These are phyloP conservation scores for Ptilonorhynchus violaceus DNA, from an alignment of 2,113 vertebrate genomes.

Conservation along the genomic window DNA sequence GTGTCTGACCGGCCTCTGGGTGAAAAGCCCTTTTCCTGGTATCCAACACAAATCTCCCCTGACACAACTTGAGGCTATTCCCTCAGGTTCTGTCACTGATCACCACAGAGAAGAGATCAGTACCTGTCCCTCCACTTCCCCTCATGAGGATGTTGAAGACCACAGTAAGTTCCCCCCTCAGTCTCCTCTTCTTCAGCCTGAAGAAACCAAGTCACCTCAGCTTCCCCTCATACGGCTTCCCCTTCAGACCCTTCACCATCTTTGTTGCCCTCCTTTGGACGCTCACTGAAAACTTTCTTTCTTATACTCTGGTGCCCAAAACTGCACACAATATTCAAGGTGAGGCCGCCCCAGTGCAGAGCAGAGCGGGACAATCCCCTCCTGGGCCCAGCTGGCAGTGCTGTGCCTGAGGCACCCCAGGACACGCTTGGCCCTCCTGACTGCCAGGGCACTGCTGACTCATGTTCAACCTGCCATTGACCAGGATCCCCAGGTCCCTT, in stretches of 20 bases:
- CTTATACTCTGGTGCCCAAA: not conserved
- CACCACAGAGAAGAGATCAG: not conserved
- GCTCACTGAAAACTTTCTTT: not conserved
- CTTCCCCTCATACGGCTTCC: not conserved
- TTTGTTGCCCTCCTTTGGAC: not conserved
- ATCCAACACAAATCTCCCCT: not conserved
- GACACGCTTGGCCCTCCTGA: not conserved
- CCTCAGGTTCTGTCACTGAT: not conserved
- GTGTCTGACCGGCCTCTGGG: too few species aligned
- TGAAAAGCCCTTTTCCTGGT: not conserved
- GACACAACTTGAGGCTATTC: not conserved
- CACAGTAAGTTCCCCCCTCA: not conserved
- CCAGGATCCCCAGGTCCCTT: not conserved
- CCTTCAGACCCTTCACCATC: not conserved
- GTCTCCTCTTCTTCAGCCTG: not conserved
- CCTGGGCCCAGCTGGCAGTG: fast-evolving
- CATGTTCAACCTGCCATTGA: fast-evolving
- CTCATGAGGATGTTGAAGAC: not conserved
- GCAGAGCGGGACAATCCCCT: not conserved
- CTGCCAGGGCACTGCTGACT: not conserved
- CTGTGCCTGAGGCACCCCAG: not conserved
- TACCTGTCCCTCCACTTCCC: not conserved
- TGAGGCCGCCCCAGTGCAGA: not conserved
- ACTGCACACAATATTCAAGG: fast-evolving
- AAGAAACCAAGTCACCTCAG: not conserved